Evolutionary conservation across 1,140 invertebrate genomes (phyloP).

Genomic region (Micrasema minimum): DNA sequence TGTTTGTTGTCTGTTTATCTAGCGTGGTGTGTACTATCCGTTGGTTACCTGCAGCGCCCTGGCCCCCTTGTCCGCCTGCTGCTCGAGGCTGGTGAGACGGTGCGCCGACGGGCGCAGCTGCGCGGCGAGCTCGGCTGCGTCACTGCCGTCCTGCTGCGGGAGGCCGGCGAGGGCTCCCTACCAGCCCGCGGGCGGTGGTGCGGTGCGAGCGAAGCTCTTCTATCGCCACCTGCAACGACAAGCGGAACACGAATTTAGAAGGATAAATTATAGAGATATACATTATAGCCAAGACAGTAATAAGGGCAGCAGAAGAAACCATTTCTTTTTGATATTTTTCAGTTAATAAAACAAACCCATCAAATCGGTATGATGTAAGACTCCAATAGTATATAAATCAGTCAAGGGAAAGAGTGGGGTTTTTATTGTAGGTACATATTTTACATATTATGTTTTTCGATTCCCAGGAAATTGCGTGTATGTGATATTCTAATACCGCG

Average conservation of each 20-base stretch:
- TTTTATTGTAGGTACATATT: no score
- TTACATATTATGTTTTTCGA: no score
- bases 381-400: no score
- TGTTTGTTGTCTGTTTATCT: no score
- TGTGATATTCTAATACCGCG: no score
- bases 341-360: not conserved
- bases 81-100: slow-evolving; percentile 68
- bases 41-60: slow-evolving; percentile 68
- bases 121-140: slow-evolving; percentile 65
- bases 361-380: no score
- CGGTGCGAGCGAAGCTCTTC: slow-evolving; percentile 70
- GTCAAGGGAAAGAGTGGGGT: no score
- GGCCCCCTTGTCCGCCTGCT: slow-evolving; percentile 71
- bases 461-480: no score
- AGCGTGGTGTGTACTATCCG: not conserved
- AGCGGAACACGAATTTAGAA: not conserved
- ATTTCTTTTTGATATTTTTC: not conserved
- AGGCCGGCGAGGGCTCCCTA: slow-evolving; percentile 65
- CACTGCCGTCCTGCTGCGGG: slow-evolving; percentile 61
- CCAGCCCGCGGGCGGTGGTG: slow-evolving; percentile 66
- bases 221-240: slow-evolving; percentile 65
- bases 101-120: slow-evolving; percentile 64
- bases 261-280: no score
- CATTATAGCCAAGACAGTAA: no score
- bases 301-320: no score